phyloP scores from a whole-genome alignment of 2,888 invertebrate species.

The Holacanthella duospinosa region DNA sequence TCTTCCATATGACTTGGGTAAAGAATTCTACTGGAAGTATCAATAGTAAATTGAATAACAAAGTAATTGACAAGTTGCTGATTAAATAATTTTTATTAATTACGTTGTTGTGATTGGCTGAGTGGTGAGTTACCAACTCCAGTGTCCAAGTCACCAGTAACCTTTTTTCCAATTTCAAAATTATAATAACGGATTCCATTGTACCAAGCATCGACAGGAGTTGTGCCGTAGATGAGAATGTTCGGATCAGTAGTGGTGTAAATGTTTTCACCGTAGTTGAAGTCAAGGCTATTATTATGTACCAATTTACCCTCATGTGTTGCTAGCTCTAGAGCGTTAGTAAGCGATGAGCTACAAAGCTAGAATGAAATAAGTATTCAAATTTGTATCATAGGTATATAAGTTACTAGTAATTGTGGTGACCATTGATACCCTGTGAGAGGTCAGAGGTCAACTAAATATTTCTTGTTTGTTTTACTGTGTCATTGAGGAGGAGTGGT shows the following conservation, averaged over 20 bases:
- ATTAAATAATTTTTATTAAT: background rate
- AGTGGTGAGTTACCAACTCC: background rate
- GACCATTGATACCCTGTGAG: too few species aligned
- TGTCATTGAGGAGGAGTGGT: background rate
- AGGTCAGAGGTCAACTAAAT: too few species aligned
- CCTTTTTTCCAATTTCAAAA: background rate
- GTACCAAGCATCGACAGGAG: constrained; percentile 4
- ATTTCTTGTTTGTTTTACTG: too few species aligned
- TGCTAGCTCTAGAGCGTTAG: background rate
- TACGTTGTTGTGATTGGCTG: background rate
- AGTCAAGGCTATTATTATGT: background rate
- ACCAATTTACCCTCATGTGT: background rate
- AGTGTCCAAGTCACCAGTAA: background rate
- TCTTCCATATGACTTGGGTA: constrained; percentile 5
- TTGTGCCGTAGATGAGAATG: background rate
- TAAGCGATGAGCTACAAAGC: background rate
- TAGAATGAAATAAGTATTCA: too few species aligned
- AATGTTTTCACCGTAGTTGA: background rate
- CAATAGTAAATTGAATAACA: background rate
- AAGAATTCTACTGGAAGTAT: background rate
- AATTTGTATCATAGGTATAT: too few species aligned
- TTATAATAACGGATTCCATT: background rate
- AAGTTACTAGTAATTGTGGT: too few species aligned
- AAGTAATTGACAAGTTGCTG: background rate
- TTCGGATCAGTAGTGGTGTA: background rate